Evolutionary conservation across 92 coral and sea anemone genomes (phyloP).

Genomic region (Bergia puertoricense): DNA sequence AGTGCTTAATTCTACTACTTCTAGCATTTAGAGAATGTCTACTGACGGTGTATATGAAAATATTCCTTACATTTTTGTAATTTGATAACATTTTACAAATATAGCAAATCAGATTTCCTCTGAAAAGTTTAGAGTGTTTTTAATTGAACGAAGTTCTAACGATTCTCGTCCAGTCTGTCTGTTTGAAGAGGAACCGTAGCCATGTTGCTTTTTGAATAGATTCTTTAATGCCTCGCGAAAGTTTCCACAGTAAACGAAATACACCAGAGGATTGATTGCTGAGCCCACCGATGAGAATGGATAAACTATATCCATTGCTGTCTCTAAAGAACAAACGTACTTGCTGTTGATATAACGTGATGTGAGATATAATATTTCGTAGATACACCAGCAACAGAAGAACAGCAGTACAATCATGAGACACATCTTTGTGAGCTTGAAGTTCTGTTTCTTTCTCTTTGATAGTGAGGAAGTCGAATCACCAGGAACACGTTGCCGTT

Average conservation of each 20-base stretch:
- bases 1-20: no score
- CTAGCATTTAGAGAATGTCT: no score
- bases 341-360: conserved; percentile 2
- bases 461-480: neutral
- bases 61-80: no score
- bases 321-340: neutral
- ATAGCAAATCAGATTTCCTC: no score
- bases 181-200: neutral
- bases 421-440: conserved; percentile 37
- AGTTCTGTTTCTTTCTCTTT: conserved; percentile 18
- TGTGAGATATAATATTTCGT: conserved; percentile 1
- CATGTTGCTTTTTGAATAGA: neutral
- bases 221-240: conserved; percentile 26
- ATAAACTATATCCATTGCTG: neutral
- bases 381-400: conserved; percentile 34
- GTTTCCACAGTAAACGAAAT: conserved; percentile 31
- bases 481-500: conserved; percentile 18
- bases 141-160: neutral
- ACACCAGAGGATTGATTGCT: conserved; percentile 22
- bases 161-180: neutral
- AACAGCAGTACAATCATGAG: conserved; percentile 5
- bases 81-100: no score
- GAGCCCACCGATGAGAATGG: conserved; percentile 24
- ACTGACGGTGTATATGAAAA: no score
- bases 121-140: no score